A percentile compares a stretch with the other conserved stretches of the same genome.
phyloP scores from a whole-genome alignment of 2,113 vertebrate genomes.

The Oryzias woworae region DNA sequence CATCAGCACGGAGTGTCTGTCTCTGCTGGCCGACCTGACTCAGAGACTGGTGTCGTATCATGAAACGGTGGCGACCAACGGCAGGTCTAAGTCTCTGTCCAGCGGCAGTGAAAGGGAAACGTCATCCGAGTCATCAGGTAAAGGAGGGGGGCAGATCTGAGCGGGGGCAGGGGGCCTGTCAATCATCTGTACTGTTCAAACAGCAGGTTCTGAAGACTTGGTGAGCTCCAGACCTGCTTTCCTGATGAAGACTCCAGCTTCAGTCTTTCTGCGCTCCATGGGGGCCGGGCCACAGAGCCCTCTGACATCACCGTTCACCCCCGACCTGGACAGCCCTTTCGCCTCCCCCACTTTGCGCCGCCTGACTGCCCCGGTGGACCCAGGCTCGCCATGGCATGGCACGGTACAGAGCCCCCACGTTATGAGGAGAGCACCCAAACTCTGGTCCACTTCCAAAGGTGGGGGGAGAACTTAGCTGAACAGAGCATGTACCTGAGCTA shows the following conservation, averaged over 20 bases:
- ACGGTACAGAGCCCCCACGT: constrained; percentile 82
- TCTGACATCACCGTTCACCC: constrained; percentile 74
- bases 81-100: constrained; percentile 80
- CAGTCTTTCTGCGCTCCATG: constrained; percentile 78
- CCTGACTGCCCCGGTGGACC: constrained; percentile 74
- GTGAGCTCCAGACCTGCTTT: constrained; percentile 72
- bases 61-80: constrained; percentile 89
- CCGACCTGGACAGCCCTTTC: constrained; percentile 80
- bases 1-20: constrained; percentile 89
- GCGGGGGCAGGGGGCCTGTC: no score
- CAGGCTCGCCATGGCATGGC: constrained; percentile 79
- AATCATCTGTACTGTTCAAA: no score
- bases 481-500: no score
- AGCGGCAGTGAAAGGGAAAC: constrained; percentile 70
- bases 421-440: constrained; percentile 82
- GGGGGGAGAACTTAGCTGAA: constrained; percentile 6
- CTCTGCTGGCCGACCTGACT: constrained; percentile 85
- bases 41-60: constrained; percentile 87
- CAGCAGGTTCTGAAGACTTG: constrained; percentile 69
- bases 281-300: constrained; percentile 65
- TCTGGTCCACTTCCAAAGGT: constrained; percentile 90
- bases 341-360: constrained; percentile 75
- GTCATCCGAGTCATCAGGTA: constrained; percentile 74
- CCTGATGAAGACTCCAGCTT: constrained; percentile 70
- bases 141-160: background rate